Percentiles rank a stretch among this genome's conserved stretches.
These are phyloP conservation scores for Anas capensis DNA, from an alignment of 2,797 vertebrate species.

Conservation along the genomic window DNA sequence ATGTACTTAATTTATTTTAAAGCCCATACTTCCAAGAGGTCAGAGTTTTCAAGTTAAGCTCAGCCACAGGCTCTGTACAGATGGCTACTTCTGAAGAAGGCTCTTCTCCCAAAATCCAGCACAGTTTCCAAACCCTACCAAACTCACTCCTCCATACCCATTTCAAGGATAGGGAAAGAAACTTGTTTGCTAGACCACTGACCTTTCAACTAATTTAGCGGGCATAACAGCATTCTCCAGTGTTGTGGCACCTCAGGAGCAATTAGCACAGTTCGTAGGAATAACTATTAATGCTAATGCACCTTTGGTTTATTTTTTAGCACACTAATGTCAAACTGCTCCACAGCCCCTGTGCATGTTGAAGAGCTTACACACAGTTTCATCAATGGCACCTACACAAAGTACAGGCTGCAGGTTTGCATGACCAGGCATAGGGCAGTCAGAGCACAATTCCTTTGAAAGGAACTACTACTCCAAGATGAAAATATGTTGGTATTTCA, in stretches of 20 bases:
- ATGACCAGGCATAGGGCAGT: accelerated
- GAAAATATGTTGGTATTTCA: not conserved
- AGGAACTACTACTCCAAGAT: not conserved
- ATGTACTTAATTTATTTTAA: not conserved
- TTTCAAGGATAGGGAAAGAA: not conserved
- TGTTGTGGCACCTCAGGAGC: not conserved
- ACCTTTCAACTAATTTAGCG: not conserved
- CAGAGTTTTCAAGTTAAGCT: not conserved
- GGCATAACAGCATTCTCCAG: not conserved
- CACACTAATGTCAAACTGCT: not conserved
- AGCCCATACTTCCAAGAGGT: not conserved
- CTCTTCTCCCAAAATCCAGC: accelerated
- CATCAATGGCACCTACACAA: not conserved
- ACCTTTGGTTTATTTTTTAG: not conserved
- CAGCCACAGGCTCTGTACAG: not conserved
- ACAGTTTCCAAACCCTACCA: not conserved
- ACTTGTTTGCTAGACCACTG: not conserved
- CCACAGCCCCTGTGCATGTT: not conserved
- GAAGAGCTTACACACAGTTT: not conserved
- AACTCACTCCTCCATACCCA: not conserved
- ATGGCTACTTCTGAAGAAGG: not conserved
- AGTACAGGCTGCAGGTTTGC: not conserved
- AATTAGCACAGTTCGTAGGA: not conserved
- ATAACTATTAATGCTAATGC: not conserved
- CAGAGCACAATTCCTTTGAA: not conserved